These are phyloP conservation scores for Dilophus febrilis DNA, from an alignment of 2,888 invertebrate species.

Conservation along the genomic window DNA sequence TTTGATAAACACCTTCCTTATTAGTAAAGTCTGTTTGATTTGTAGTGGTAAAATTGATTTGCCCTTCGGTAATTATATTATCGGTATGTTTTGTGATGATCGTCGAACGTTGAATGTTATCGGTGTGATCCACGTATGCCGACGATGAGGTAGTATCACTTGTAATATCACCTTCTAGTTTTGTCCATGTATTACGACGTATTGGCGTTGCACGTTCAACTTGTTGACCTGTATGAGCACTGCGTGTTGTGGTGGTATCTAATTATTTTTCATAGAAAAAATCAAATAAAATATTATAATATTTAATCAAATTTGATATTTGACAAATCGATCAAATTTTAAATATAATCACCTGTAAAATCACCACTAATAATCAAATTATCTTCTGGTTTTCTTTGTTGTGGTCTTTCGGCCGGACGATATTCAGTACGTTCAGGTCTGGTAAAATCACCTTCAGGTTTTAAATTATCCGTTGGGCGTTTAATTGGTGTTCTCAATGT, in stretches of 20 bases:
- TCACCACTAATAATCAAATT: slow-evolving; percentile 50
- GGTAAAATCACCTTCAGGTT: slow-evolving; percentile 36
- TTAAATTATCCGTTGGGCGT: slow-evolving; percentile 43
- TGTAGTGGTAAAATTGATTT: slow-evolving; percentile 47
- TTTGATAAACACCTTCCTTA: slow-evolving; percentile 38
- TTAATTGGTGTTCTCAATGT: slow-evolving; percentile 32
- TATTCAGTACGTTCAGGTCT: slow-evolving; percentile 29
- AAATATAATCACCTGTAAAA: slow-evolving; percentile 38
- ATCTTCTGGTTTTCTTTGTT: slow-evolving; percentile 32
- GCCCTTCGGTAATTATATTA: slow-evolving; percentile 50
- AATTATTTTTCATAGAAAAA: slow-evolving; percentile 13
- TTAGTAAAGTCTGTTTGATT: slow-evolving; percentile 43
- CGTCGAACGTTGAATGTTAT: slow-evolving; percentile 38
- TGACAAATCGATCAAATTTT: no score
- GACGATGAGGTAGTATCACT: slow-evolving; percentile 50
- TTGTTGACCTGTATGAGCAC: slow-evolving; percentile 51
- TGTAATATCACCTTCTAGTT: slow-evolving; percentile 54
- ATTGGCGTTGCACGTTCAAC: slow-evolving; percentile 45
- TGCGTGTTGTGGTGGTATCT: slow-evolving; percentile 53
- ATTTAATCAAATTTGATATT: no score
- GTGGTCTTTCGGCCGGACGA: slow-evolving; percentile 28
- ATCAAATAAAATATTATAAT: neutral
- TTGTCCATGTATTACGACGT: slow-evolving; percentile 60
- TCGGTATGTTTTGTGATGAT: slow-evolving; percentile 41
- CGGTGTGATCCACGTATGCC: slow-evolving; percentile 47